phyloP scores from a whole-genome alignment of 2,797 vertebrate genomes.

The Takifugu ocellatus region DNA sequence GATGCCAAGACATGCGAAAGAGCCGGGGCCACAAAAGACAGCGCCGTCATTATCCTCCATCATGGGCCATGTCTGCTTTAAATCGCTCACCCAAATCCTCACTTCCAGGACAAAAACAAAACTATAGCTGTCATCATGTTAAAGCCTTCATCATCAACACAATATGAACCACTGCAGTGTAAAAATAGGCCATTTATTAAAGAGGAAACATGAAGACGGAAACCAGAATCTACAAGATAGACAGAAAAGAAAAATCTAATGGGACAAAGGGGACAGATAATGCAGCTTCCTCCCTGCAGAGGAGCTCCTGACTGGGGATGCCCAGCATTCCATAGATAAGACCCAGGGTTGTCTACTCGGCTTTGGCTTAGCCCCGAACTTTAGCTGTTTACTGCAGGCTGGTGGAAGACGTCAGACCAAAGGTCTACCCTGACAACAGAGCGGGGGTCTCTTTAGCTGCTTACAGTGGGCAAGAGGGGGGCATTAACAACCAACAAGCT shows the following conservation, averaged over 20 bases:
- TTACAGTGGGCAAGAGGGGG: slow-evolving; percentile 31
- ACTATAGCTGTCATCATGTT: background rate
- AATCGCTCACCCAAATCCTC: slow-evolving; percentile 46
- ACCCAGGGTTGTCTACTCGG: slow-evolving; percentile 55
- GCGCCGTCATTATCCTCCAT: slow-evolving; percentile 66
- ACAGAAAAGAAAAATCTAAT: slow-evolving; percentile 44
- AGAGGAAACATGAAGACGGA: slow-evolving; percentile 8
- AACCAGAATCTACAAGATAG: slow-evolving; percentile 43
- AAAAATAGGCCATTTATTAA: background rate
- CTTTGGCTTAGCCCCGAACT: slow-evolving; percentile 50
- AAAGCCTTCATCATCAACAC: too few relatives aligned
- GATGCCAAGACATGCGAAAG: slow-evolving; percentile 68
- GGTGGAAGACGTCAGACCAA: slow-evolving; percentile 28
- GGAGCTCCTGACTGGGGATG: slow-evolving; percentile 59
- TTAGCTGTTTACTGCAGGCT: slow-evolving; percentile 55
- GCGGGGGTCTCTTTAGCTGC: slow-evolving; percentile 33
- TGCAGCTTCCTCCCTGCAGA: slow-evolving; percentile 53
- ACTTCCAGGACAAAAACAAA: slow-evolving; percentile 28
- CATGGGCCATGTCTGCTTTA: slow-evolving; percentile 55
- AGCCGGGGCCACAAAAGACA: slow-evolving; percentile 66
- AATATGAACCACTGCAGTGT: too few relatives aligned
- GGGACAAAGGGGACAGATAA: slow-evolving; percentile 55
- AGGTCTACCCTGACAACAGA: slow-evolving; percentile 24
- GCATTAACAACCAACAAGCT: slow-evolving; percentile 49
- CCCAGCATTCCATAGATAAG: slow-evolving; percentile 72